Percentiles rank a stretch among this genome's conserved stretches.
Conservation (phyloP, 2,797 vertebrate genomes). For the Nasua narica region DNA sequence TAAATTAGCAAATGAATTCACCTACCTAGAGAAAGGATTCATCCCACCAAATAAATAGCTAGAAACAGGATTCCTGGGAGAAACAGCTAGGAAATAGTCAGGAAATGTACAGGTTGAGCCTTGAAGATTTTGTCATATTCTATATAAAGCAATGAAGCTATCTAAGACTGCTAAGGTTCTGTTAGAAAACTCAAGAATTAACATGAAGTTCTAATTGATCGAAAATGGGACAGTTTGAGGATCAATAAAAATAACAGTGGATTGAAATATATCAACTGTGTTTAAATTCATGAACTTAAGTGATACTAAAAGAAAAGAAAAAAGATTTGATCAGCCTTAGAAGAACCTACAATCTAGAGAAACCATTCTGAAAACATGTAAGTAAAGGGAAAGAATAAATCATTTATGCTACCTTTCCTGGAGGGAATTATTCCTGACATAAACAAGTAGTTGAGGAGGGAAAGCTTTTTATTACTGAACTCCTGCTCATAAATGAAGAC, state of each 20-base stretch:
- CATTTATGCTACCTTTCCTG: background rate
- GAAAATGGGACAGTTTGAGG: background rate
- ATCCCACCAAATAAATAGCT: background rate
- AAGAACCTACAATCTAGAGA: conserved; percentile 34
- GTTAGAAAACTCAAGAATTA: background rate
- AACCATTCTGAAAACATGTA: conserved; percentile 5
- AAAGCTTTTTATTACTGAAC: background rate
- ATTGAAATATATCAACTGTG: conserved; percentile 12
- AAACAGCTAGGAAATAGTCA: background rate
- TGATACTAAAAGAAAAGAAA: background rate
- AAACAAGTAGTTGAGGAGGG: background rate
- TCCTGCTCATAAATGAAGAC: conserved; percentile 21
- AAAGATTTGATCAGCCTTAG: background rate
- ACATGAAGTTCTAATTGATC: background rate
- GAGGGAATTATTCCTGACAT: background rate
- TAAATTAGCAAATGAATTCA: background rate
- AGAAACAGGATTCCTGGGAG: background rate
- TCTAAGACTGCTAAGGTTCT: background rate
- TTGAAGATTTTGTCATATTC: background rate
- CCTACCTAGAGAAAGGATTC: background rate
- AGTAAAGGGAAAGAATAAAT: conserved; percentile 4
- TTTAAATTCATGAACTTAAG: background rate
- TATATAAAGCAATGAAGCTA: background rate
- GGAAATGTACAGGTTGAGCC: background rate
- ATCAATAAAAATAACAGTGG: conserved; percentile 14